phyloP scores from a whole-genome alignment of 2,113 vertebrate genomes.

The Columba janthina region DNA sequence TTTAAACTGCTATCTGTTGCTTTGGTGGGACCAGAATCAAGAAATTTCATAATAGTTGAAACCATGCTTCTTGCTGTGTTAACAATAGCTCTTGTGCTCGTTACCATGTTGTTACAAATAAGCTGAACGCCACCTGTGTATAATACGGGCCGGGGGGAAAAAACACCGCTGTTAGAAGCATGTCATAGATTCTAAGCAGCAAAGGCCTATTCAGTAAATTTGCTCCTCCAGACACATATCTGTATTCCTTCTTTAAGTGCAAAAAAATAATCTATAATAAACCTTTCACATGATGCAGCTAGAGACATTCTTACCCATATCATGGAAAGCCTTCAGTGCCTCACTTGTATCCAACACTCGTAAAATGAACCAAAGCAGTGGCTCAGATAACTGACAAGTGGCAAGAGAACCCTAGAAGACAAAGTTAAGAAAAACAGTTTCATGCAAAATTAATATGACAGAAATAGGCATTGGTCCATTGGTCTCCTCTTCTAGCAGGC shows the following conservation, averaged over 20 bases:
- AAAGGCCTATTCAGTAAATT: not conserved
- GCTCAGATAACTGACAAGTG: slow-evolving; percentile 97
- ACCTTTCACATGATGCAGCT: not conserved
- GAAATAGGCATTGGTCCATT: not conserved
- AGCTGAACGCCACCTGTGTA: slow-evolving; percentile 92
- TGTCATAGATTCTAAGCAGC: not conserved
- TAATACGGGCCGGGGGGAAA: fast-evolving
- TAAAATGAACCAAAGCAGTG: slow-evolving; percentile 96
- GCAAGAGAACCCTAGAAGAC: slow-evolving; percentile 91
- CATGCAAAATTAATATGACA: not conserved
- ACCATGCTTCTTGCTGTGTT: slow-evolving; percentile 99
- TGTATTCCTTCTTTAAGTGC: not conserved
- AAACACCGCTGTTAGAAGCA: not conserved
- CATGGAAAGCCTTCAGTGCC: slow-evolving; percentile 96
- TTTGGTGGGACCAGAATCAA: slow-evolving; percentile 95
- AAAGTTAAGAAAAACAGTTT: not conserved
- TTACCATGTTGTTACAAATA: slow-evolving; percentile 99
- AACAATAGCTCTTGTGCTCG: slow-evolving; percentile 96
- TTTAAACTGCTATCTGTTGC: slow-evolving; percentile 91
- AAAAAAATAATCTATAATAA: not conserved
- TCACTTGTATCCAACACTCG: slow-evolving; percentile 96
- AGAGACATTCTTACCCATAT: slow-evolving; percentile 89
- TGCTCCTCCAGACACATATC: not conserved
- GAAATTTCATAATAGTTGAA: slow-evolving; percentile 99
- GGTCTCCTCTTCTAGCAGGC: not conserved